Base-by-base conservation (phyloP, 2,888 invertebrate species). In the Clanis bilineata region DNA sequence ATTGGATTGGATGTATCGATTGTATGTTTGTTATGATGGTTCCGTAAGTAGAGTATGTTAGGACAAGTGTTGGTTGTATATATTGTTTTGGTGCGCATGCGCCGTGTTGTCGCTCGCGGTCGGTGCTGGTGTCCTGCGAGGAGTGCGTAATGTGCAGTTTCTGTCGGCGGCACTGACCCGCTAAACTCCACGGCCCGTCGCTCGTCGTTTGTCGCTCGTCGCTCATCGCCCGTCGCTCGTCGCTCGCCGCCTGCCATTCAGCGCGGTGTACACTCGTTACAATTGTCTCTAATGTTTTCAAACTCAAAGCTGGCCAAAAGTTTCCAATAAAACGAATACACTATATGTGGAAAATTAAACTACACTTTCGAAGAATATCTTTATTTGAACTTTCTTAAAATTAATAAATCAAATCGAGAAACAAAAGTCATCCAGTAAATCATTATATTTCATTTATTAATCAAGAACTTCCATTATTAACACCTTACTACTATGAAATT, bases 111-210 rank as follows among this genome's bases (percentile, higher is more conserved):
- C 62, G 68, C 68, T 54, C 67, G 39, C 39, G 39, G 36, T 36
- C 9, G 36, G 12, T 70, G 72, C 71, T 71, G 64, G 67, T 67
- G 72, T 66, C 71, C 69, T 72, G 71, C 74, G 76, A n/a, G 74
- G 74, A 79, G 81, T 84, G 81, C 74, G 80, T 74, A 79, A 83
- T 83, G 83, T 82, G 82, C 76, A 83, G 74, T 84, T 84, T 76
- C 74, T 76, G 78, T 73, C 70, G 72, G 71, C 76, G 70, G 74
- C 78, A 77, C 74, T 77, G 76, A 73, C 72, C 77, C 69, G 73
- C 70, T 65, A 64, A 66, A 72, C 73, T 74, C 74, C 72, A 75
- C 10, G 25, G 15, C 73, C 67, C n/a, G n/a, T n/a, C n/a, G n/a
- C n/a, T n/a, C n/a, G n/a, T n/a, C n/a, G n/a, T n/a, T n/a, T n/a